Percentiles rank a stretch among this genome's conserved stretches.
phyloP scores from a whole-genome alignment of 2,113 vertebrate species.

The Nibea albiflora region DNA sequence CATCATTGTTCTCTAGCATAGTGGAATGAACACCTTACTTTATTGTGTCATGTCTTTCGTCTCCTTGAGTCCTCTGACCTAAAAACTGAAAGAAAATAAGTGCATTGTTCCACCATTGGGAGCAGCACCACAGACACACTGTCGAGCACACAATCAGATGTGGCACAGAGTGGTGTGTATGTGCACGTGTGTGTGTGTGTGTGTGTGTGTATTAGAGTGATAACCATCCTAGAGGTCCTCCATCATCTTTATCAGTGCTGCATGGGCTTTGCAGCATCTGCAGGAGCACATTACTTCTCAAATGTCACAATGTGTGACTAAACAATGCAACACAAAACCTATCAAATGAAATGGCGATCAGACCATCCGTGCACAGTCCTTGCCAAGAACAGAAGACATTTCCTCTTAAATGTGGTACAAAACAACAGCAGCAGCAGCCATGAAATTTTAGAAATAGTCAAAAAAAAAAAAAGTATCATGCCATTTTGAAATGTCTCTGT shows the following conservation, averaged over 20 bases:
- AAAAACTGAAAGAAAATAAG: conserved; percentile 48
- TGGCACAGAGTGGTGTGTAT: conserved; percentile 13
- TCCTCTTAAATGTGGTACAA: neutral
- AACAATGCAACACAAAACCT: conserved; percentile 55
- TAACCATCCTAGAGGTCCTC: conserved; percentile 60
- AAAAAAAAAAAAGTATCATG: too few relatives aligned
- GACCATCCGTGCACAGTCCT: neutral
- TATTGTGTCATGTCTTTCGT: conserved; percentile 30
- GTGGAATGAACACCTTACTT: neutral
- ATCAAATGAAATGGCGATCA: conserved; percentile 34
- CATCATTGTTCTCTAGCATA: neutral
- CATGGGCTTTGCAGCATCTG: conserved; percentile 56
- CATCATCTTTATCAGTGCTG: conserved; percentile 70
- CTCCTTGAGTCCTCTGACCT: conserved; percentile 39
- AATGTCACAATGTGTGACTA: conserved; percentile 57
- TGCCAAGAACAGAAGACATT: conserved; percentile 12
- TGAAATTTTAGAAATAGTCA: neutral
- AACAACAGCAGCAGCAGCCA: neutral
- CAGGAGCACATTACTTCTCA: conserved; percentile 62
- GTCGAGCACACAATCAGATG: conserved; percentile 52
- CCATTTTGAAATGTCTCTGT: neutral
- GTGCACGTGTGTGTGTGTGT: conserved; percentile 21
- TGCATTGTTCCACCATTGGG: conserved; percentile 40
- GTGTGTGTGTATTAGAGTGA: conserved; percentile 44
- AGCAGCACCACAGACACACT: conserved; percentile 31